phyloP scores from a whole-genome alignment of 2,797 vertebrate genomes.

The Craterocephalus amniculus region DNA sequence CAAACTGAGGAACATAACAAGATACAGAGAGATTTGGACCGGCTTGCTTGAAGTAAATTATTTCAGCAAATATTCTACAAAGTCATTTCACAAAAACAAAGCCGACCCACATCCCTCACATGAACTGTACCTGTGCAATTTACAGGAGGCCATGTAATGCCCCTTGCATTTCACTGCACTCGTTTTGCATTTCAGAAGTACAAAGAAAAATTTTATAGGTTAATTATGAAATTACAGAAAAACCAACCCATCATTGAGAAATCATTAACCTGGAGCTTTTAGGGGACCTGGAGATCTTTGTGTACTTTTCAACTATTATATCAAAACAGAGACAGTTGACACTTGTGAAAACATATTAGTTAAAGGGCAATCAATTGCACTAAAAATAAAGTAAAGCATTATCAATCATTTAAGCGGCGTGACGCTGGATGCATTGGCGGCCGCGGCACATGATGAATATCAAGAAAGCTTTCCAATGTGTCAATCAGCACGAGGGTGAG shows the following conservation, averaged over 20 bases:
- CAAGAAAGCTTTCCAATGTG: no score
- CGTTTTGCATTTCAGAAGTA: slow-evolving; percentile 1
- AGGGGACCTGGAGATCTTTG: neutral
- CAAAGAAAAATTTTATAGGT: slow-evolving; percentile 22
- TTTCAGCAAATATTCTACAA: neutral
- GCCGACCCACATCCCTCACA: neutral
- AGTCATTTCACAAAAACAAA: neutral
- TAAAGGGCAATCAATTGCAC: neutral
- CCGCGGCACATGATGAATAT: no score
- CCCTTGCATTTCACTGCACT: slow-evolving; percentile 13
- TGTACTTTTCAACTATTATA: neutral
- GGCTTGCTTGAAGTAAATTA: neutral
- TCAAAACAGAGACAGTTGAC: neutral
- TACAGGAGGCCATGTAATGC: neutral
- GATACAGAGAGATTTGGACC: no score
- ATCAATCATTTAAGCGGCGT: neutral
- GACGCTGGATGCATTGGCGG: no score
- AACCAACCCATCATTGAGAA: neutral
- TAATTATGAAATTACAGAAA: slow-evolving; percentile 35
- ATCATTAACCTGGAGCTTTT: neutral
- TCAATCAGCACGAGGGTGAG: no score
- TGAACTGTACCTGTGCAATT: neutral
- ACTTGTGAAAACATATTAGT: neutral
- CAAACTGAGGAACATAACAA: neutral
- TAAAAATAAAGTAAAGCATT: neutral